Evolutionary conservation across 2,888 invertebrate species (phyloP), one percentile per base, ranked within the genome.

Genomic region (Acheta domesticus): DNA sequence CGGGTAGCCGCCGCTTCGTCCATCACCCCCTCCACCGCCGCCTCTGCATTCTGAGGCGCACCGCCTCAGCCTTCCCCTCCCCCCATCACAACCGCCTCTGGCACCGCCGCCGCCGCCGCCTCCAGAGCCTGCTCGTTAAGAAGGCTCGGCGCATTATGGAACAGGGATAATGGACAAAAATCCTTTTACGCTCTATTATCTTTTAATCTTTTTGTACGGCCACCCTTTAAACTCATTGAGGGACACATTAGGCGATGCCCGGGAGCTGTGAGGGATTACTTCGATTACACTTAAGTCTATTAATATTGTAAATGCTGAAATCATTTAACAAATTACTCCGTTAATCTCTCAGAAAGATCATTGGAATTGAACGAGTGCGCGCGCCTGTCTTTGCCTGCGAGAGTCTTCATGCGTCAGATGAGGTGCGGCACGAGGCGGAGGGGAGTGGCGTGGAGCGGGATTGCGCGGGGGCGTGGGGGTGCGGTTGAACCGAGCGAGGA

Each of bases 161-260:
- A 62, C 62, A 62, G 62, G 62, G 62, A 62, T 62, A 62, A 62
- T 62, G 62, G 62, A 62, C 62, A 62, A 62, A 62, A 62, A 62
- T 62, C 62, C 62, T 62, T 62, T 62, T 62, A 62, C 62, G 62
- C 62, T n/a, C 62, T 62, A n/a, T 62, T 62, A 62, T 62, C 62
- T 62, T 62, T 62, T 62, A n/a, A 62, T 62, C 62, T n/a, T n/a
- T 62, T n/a, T 14, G 16, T n/a, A 19, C 8, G 62, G 62, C 62
- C 62, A 19, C 62, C 14, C 62, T 62, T 62, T n/a, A 62, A 62
- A 62, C 62, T 14, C 62, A 62, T 62, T 62, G 62, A 19, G 14
- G 62, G 62, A 62, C 62, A 62, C 62, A 62, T 62, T 62, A 62
- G 62, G 62, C 62, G n/a, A n/a, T n/a, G n/a, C 62, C 16, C 62